Evolutionary conservation across 2,888 invertebrate genomes (phyloP), one percentile per base, ranked within the genome.

Genomic region (Cabera pusaria): DNA sequence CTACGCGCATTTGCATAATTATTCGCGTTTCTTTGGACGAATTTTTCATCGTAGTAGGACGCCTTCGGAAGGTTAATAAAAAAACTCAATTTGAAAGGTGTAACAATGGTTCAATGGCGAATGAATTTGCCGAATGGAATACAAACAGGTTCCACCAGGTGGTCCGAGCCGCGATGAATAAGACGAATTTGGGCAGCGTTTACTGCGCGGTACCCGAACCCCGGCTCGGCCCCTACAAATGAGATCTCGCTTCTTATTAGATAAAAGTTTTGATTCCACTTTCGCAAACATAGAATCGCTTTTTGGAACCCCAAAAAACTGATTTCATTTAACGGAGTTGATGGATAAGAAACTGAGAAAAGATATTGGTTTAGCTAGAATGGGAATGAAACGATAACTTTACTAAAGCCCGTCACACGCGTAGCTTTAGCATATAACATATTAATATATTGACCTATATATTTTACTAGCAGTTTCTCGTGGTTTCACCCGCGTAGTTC

Each of bases 141-240:
- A 43, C 44, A 46, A 53, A 53, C 53, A 33, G 53, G 53, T 53
- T 53, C 38, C 24, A 44, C 53, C 53, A 53, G 53, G 53, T 53
- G 53, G 53, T 46, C 50, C 40, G 42, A 38, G 44, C 37, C 37
- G 42, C 45, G 32, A 26, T 48, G 45, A 52, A 49, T 52, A 49
- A 45, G 47, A 47, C 34, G 35, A 36, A 38, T 36, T 43, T 41
- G 38, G 47, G 25, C 36, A 42, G 12, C 28, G 42, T 36, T 44
- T 48, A 45, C 39, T 52, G 45, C 52, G 50, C 44, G 44, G 41
- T 34, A 19, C 40, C 44, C 38, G 45, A 38, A 45, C 28, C 50
- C 46, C 42, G 35, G 40, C 24, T 35, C 8, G 50, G 53, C 53
- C 50, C 42, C 53, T 38, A 22, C n/a, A 33, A 26, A 42, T 31